These are phyloP conservation scores for Pristis pectinata DNA, from an alignment of 2,797 vertebrate genomes.

Conservation along the genomic window DNA sequence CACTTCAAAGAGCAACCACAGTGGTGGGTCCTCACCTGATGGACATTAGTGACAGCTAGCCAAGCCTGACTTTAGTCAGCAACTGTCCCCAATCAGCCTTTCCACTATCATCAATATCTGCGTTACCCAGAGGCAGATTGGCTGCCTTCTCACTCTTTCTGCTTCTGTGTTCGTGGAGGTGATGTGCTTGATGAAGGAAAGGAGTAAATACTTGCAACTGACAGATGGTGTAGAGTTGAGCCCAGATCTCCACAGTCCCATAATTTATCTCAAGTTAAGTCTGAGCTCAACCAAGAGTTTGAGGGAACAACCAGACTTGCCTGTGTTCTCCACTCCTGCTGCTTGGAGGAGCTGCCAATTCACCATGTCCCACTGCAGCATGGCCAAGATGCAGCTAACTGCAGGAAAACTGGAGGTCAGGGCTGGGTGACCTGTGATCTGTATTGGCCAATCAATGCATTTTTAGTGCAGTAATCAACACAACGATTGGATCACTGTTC, in stretches of 20 bases:
- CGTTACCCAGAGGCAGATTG: neutral
- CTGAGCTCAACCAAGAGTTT: neutral
- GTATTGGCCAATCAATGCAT: neutral
- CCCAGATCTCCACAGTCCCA: neutral
- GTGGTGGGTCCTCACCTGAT: no score
- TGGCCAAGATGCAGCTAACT: neutral
- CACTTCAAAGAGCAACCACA: no score
- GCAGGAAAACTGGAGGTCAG: no score
- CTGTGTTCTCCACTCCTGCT: no score
- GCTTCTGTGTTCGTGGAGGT: neutral
- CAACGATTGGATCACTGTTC: no score
- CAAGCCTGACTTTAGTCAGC: neutral
- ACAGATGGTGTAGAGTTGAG: neutral
- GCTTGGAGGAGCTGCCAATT: neutral
- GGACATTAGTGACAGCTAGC: no score
- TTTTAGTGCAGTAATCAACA: neutral
- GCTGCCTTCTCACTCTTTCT: neutral
- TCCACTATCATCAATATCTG: neutral
- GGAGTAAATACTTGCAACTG: neutral
- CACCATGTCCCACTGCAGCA: neutral
- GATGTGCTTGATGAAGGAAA: neutral
- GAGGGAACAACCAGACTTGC: neutral
- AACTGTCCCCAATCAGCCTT: neutral
- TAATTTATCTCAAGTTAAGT: neutral
- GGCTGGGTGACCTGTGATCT: no score